A percentile compares a stretch with the other conserved stretches of the same genome.
phyloP scores from a whole-genome alignment of 2,797 vertebrate genomes.

The Chromobotia macracanthus region DNA sequence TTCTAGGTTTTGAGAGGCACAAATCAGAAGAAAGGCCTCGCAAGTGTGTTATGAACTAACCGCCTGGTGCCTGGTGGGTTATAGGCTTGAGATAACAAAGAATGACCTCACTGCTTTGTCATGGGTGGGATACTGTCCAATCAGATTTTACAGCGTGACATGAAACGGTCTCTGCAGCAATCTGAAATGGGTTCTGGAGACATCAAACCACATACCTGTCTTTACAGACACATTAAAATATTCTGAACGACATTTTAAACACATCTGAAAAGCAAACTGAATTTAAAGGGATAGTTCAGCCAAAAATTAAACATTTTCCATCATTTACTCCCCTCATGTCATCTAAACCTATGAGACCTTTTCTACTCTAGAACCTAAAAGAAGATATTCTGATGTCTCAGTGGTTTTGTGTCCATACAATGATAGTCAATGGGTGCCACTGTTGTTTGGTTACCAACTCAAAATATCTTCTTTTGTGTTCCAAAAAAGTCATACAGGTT shows the following conservation, averaged over 20 bases:
- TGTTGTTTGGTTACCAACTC: too few species aligned
- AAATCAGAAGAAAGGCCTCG: slow-evolving; percentile 12
- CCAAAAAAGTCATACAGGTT: too few species aligned
- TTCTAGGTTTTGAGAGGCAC: neutral
- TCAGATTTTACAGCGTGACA: slow-evolving; percentile 41
- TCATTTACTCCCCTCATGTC: too few species aligned
- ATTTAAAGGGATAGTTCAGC: neutral
- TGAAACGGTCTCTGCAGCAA: slow-evolving; percentile 4
- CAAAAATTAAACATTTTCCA: too few species aligned
- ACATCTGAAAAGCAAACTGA: slow-evolving; percentile 3
- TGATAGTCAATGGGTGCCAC: too few species aligned
- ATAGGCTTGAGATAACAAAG: neutral
- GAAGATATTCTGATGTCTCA: too few species aligned
- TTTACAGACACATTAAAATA: neutral
- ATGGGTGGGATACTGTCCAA: slow-evolving; percentile 15
- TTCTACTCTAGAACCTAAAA: too few species aligned
- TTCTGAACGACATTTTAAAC: neutral
- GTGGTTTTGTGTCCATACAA: too few species aligned
- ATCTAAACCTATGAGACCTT: too few species aligned
- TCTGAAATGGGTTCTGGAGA: neutral
- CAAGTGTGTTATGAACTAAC: slow-evolving; percentile 17
- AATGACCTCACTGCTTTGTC: slow-evolving; percentile 18
- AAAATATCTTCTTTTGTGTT: too few species aligned
- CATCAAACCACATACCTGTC: neutral
- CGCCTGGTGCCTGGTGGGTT: slow-evolving; percentile 1